Base-by-base conservation (phyloP, 37 sponge, comb jelly and placozoan species). In the Crambe crambe region DNA sequence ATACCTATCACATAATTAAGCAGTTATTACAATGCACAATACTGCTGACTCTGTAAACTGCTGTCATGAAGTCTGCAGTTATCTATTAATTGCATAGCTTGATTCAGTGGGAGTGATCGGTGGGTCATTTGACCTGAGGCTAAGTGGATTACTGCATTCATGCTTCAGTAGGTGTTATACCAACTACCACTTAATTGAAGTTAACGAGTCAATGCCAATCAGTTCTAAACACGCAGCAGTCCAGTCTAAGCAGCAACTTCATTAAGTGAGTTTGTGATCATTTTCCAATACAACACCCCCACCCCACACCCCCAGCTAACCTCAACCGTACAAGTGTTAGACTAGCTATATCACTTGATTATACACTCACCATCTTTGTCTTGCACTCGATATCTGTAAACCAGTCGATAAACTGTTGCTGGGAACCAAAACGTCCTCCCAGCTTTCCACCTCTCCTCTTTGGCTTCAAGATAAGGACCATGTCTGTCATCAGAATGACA, bases 401-500 rank as follows among this genome's bases (percentile, higher is more conserved):
- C 85, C 85, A 85, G 78, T 85, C 85, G 35, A 85, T 38, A n/a
- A 58, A 40, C 66, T 31, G 66, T 2, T 65, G 65, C 2, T 38
- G 60, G 32, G 43, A 23, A 37, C n/a, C 66, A 27, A 37, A 31
- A 0, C 17, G 8, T 34, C 70, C 58, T 20, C 39, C 58, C 6
- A 79, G 22, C 40, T 57, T 70, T 26, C 54, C 37, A 17, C 10
- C 40, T 36, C 74, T 73, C 64, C 58, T 63, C 42, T 57, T 77
- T 3, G 78, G 74, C 62, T 85, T 85, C 60, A 85, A 38, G 23
- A 85, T 56, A 6, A 85, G 71, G 9, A 85, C 44, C 56, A 76
- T 68, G 72, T 85, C 85, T 15, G 78, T 77, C 37, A 85, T 44
- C 37, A 85, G 78, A 18, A 85, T 78, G 25, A 85, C 72, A 44